Conservation (phyloP, 2,113 vertebrate species). For the Fulmarus glacialis region DNA sequence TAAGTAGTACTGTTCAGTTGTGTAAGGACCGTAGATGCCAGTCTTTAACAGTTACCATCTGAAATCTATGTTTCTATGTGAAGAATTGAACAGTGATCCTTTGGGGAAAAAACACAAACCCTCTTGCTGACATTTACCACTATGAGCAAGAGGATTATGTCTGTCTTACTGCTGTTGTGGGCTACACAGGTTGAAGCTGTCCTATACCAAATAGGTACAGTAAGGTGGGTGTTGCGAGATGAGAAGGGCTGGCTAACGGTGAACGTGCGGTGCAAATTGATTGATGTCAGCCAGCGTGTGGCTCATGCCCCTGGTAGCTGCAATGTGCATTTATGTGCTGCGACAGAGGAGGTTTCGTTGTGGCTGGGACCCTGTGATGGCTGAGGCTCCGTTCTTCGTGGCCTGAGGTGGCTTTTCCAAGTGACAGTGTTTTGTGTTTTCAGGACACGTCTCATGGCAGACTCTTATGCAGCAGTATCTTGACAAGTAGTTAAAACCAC, state of each 20-base stretch:
- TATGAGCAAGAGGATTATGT: background rate
- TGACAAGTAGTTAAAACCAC: background rate
- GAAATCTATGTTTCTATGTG: background rate
- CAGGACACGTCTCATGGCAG: rapidly evolving
- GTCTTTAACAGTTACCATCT: background rate
- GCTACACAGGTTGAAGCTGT: background rate
- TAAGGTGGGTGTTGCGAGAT: rapidly evolving
- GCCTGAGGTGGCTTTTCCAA: background rate
- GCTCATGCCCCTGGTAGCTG: background rate
- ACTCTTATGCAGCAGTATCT: background rate
- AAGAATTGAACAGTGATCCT: background rate
- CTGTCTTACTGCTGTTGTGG: background rate
- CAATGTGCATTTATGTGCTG: background rate
- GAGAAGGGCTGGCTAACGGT: rapidly evolving
- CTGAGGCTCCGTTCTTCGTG: background rate
- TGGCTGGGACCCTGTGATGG: background rate
- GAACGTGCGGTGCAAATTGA: rapidly evolving
- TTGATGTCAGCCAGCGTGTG: background rate
- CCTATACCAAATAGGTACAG: too few relatives aligned
- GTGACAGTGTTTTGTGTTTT: background rate
- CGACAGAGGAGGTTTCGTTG: background rate
- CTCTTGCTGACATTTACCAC: background rate
- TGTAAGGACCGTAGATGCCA: background rate
- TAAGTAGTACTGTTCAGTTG: background rate
- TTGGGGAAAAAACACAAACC: background rate